Evolutionary conservation across 2,888 invertebrate genomes (phyloP).

Genomic region (Leucoma salicis): DNA sequence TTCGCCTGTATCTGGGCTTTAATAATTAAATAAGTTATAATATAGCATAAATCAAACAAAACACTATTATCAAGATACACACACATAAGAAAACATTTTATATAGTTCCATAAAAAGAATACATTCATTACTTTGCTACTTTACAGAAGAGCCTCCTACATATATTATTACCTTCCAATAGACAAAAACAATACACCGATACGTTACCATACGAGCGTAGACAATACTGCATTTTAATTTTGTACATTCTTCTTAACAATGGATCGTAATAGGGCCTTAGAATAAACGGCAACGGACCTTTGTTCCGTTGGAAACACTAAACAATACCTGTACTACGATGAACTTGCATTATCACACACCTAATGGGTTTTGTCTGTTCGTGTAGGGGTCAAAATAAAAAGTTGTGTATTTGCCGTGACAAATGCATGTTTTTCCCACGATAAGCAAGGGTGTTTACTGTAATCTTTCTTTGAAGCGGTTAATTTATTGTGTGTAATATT

Average conservation of each 20-base stretch:
- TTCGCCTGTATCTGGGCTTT: no score
- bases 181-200: constrained; percentile 58
- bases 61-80: no score
- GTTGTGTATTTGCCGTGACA: constrained; percentile 49
- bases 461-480: constrained; percentile 34
- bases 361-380: constrained; percentile 77
- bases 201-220: constrained; percentile 50
- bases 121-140: background rate
- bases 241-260: constrained; percentile 69
- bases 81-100: background rate
- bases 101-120: background rate
- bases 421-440: constrained; percentile 65
- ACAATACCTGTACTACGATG: constrained; percentile 74
- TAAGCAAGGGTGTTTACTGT: constrained; percentile 43
- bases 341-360: constrained; percentile 78
- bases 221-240: constrained; percentile 81
- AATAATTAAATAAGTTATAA: no score
- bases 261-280: constrained; percentile 72
- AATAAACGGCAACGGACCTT: constrained; percentile 73
- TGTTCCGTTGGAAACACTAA: constrained; percentile 69
- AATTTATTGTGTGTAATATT: constrained; percentile 20
- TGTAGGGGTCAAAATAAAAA: constrained; percentile 51
- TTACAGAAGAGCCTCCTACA: background rate
- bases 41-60: no score
- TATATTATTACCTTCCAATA: constrained; percentile 19